Evolutionary conservation across 2,888 invertebrate genomes (phyloP), one percentile per base, ranked within the genome.

Genomic region (Zygogramma bicolorata): DNA sequence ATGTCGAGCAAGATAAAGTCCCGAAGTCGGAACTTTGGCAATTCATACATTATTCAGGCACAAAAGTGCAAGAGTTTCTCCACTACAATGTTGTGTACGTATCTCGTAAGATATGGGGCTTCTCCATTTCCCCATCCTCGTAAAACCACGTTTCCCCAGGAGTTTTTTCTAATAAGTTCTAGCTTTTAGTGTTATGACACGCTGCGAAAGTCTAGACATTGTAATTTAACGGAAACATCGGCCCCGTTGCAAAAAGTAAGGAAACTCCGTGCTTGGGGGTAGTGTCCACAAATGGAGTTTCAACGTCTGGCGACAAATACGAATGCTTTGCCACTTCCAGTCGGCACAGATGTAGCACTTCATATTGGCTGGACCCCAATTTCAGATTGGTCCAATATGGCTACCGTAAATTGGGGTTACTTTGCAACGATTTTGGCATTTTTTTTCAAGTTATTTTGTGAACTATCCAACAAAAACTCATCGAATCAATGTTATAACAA

Each of bases 261-360:
- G 60, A 70, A 70, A 66, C 65, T 65, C 40, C 60, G 59, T 58
- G 42, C 60, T 40, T 65, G 49, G 40, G 70, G 73, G 66, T 62
- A 66, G 66, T 46, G 70, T 75, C 73, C 71, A 68, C 60, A 66
- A 66, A 61, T 65, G 67, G 74, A 75, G 71, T 73, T 75, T 76
- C 67, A 74, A 70, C 70, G 71, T 68, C 77, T 75, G 77, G 80
- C 79, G 80, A 81, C 80, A 81, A 81, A 81, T 80, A 76, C 77
- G 79, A 77, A 77, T 76, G 77, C 76, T 79, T 82, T 80, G 79
- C 78, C 78, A 79, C 81, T 79, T 80, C 78, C 77, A 80, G 80
- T 80, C 81, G 82, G 81, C 80, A 3, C 4, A 53, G 13, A 25
- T n/a, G n/a, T n/a, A n/a, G n/a, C n/a, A n/a, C n/a, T n/a, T n/a